These are phyloP conservation scores for Zaprionus lineosus DNA, from an alignment of 2,888 invertebrate species.

Conservation along the genomic window DNA sequence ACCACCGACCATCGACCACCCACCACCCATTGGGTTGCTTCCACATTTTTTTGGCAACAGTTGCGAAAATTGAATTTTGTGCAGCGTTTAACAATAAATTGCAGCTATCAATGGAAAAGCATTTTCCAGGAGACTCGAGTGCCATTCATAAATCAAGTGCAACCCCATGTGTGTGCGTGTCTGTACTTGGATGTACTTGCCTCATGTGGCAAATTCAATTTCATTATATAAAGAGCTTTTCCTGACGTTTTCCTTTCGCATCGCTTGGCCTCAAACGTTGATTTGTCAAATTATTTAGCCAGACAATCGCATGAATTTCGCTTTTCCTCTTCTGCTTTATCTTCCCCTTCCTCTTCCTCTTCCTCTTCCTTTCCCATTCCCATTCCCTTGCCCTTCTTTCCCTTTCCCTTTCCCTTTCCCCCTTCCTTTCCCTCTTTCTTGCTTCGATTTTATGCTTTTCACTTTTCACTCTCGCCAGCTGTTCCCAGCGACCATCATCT, in stretches of 20 bases:
- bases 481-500: too few relatives aligned
- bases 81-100: slow-evolving; percentile 59
- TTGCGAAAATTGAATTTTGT: slow-evolving; percentile 69
- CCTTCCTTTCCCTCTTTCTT: too few relatives aligned
- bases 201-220: slow-evolving; percentile 55
- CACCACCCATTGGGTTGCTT: slow-evolving; percentile 1
- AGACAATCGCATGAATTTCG: slow-evolving; percentile 49
- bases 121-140: slow-evolving; percentile 54
- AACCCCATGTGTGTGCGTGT: slow-evolving; percentile 33
- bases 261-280: slow-evolving; percentile 42
- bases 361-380: neutral
- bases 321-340: neutral
- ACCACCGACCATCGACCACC: slow-evolving; percentile 1
- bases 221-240: slow-evolving; percentile 76
- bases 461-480: too few relatives aligned
- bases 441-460: slow-evolving; percentile 39
- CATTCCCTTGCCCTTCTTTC: neutral
- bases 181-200: slow-evolving; percentile 11
- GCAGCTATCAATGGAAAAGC: slow-evolving; percentile 64
- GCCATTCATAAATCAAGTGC: slow-evolving; percentile 70
- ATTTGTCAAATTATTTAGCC: slow-evolving; percentile 47
- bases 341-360: slow-evolving; percentile 2
- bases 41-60: slow-evolving; percentile 60
- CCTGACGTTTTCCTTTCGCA: slow-evolving; percentile 9
- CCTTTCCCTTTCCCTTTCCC: too few relatives aligned